phyloP scores from a whole-genome alignment of 2,113 vertebrate genomes.

The Sylvia atricapilla region DNA sequence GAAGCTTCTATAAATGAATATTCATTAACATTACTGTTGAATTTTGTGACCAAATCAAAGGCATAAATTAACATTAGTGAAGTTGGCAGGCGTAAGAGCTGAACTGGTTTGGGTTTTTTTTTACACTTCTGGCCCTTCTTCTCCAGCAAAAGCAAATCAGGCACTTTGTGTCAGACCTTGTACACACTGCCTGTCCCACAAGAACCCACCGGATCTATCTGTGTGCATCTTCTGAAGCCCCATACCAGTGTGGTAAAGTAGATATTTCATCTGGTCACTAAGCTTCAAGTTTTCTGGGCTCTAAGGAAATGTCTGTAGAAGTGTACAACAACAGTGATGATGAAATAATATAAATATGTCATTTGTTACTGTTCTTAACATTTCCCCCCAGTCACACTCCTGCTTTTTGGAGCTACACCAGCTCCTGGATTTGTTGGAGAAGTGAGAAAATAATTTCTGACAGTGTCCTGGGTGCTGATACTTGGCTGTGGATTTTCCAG shows the following conservation, averaged over 20 bases:
- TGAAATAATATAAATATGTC: background rate
- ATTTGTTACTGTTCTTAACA: background rate
- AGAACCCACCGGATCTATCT: background rate
- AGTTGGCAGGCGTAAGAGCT: background rate
- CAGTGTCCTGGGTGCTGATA: background rate
- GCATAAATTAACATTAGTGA: conserved; percentile 41
- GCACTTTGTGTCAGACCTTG: background rate
- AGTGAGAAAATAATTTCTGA: background rate
- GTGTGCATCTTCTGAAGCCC: background rate
- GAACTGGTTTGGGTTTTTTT: background rate
- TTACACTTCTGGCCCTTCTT: background rate
- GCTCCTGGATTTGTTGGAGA: background rate
- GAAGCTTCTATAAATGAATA: conserved; percentile 16
- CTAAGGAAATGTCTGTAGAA: background rate
- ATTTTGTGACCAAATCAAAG: conserved; percentile 48
- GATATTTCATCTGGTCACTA: background rate
- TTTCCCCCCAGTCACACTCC: accelerated
- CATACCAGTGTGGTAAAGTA: background rate
- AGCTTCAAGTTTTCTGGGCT: background rate
- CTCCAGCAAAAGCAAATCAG: background rate
- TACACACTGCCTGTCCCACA: accelerated
- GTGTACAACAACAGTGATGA: background rate
- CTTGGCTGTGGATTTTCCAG: background rate
- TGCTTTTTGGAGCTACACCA: background rate
- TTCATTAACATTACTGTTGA: background rate